Evolutionary conservation across 2,797 vertebrate species (phyloP), one percentile per base, ranked within the genome.

Genomic region (Staurois parvus): DNA sequence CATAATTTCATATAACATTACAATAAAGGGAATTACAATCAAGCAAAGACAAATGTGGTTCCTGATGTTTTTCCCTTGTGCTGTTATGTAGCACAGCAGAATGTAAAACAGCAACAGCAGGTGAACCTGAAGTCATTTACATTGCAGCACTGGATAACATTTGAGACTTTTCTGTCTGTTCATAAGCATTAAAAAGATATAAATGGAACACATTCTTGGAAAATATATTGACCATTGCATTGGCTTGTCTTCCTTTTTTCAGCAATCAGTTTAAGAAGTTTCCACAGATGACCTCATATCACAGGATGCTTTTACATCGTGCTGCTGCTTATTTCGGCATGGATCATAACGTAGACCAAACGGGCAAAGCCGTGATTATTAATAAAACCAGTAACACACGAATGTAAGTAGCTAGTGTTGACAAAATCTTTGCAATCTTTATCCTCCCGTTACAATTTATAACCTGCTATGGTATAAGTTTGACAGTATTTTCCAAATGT

Each of bases 241-340:
- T 21, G 24, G 9, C 6, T 59, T 70, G 45, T 21, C 67, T 68
- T 2, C 12, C 12, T 59, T 59, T n/a, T 59, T 70, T 52, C 45
- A 99, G 98, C 95, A 99, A 98, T 91, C 98, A 99, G 91, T 99
- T 99, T 92, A 99, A 99, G 95, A 99, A 99, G 94, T 99, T 99
- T 90, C 98, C 98, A 89, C 98, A 99, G 94, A 99, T 99, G 98
- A 99, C 98, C 90, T 99, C 98, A 3, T 99, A 99, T 92, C 98
- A 99, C 87, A 96, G 98, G 90, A 99, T 99, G 98, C 95, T 99
- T 91, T 96, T 99, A 89, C 98, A 99, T 90, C 95, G 98, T 0
- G 98, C 99, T 29, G 98, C 98, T 30, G 98, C 98, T 45, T 99
- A 99, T 89, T 99, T 99, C 0, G 98, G 98, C 86, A 99, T 99